Percentiles rank a stretch among this genome's conserved stretches.
These are phyloP conservation scores for Peromyscus maniculatus DNA, from an alignment of 2,113 vertebrate genomes.

Conservation along the genomic window DNA sequence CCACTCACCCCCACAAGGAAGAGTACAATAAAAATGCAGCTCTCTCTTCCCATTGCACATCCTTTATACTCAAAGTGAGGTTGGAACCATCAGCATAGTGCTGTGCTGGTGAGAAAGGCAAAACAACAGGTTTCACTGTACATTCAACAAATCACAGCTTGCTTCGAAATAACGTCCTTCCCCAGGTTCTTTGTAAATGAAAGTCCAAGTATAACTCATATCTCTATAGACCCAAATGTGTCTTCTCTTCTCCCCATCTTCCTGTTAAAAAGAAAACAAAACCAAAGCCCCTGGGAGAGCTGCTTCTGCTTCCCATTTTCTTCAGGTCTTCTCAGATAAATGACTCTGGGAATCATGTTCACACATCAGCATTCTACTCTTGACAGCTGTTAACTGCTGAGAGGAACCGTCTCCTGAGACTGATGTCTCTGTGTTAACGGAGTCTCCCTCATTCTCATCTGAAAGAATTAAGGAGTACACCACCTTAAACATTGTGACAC, in stretches of 20 bases:
- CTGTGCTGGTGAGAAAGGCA: neutral
- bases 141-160: neutral
- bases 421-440: neutral
- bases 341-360: neutral
- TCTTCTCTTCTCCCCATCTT: neutral
- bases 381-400: conserved; percentile 42
- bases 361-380: neutral
- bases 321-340: neutral
- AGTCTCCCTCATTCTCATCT: conserved; percentile 47
- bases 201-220: neutral
- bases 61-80: neutral
- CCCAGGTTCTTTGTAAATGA: neutral
- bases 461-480: conserved; percentile 50
- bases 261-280: neutral
- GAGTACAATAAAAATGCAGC: neutral
- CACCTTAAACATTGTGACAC: conserved; percentile 43
- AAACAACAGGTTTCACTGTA: neutral
- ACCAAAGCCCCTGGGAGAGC: neutral
- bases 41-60: neutral
- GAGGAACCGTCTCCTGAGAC: neutral
- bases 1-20: neutral
- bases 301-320: neutral
- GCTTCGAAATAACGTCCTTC: neutral
- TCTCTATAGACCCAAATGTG: neutral
- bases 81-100: neutral